phyloP scores from a whole-genome alignment of 2,797 vertebrate species.

The Schizopygopsis malacanthus region DNA sequence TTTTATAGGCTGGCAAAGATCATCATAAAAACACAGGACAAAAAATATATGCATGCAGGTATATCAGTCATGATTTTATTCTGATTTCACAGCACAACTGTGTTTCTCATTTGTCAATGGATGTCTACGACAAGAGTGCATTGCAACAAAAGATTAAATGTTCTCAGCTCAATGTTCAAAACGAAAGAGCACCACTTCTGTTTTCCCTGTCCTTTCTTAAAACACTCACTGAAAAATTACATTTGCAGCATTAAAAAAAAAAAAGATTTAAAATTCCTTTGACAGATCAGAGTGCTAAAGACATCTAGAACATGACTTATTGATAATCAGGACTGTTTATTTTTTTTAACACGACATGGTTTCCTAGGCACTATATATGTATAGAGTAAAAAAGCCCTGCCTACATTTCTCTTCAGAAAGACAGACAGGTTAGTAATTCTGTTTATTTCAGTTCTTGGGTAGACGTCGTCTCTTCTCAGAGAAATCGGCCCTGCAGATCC shows the following conservation, averaged over 20 bases:
- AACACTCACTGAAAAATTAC: not conserved
- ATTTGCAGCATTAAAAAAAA: not conserved
- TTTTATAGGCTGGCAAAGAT: not conserved
- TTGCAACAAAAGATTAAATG: not conserved
- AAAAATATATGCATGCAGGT: not conserved
- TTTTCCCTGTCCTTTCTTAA: not conserved
- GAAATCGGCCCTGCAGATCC: conserved; percentile 82
- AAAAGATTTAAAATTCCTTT: not conserved
- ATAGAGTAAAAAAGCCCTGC: not conserved
- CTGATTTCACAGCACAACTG: not conserved
- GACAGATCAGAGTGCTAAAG: not conserved
- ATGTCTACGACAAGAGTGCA: not conserved
- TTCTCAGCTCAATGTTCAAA: not conserved
- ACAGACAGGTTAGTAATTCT: conserved; percentile 63
- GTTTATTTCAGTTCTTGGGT: conserved; percentile 67
- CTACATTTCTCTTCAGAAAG: not conserved
- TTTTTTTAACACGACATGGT: not conserved
- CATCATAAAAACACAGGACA: too few relatives aligned
- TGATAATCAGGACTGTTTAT: not conserved
- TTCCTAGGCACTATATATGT: not conserved
- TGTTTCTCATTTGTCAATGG: not conserved
- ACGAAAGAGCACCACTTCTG: not conserved
- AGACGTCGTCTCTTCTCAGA: conserved; percentile 76
- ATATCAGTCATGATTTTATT: not conserved
- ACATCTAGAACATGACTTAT: not conserved